phyloP scores from a whole-genome alignment of 2,797 vertebrate species.

The Hoplostethus mediterraneus region DNA sequence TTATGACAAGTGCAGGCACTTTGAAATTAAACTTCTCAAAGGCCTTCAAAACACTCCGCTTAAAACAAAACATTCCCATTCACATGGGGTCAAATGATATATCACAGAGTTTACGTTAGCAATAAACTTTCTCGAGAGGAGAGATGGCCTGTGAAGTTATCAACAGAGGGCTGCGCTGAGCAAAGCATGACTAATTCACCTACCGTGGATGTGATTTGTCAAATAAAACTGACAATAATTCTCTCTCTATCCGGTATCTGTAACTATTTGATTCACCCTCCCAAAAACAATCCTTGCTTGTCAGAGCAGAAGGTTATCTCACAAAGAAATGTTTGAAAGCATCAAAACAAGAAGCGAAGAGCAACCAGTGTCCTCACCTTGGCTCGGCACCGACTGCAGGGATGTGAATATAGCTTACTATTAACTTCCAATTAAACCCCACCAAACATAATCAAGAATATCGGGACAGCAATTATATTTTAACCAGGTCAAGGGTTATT shows the following conservation, averaged over 20 bases:
- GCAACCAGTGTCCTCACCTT: background rate
- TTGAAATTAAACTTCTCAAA: conserved; percentile 72
- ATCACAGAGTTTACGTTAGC: conserved; percentile 68
- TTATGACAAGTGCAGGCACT: conserved; percentile 79
- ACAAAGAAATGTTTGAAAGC: background rate
- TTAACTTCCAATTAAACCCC: conserved; percentile 27
- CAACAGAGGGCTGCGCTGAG: conserved; percentile 6
- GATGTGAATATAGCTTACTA: background rate
- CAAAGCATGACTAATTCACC: conserved; percentile 33
- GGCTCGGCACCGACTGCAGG: conserved; percentile 1
- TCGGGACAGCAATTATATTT: conserved; percentile 36
- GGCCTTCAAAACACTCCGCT: conserved; percentile 63
- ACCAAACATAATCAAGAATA: conserved; percentile 21
- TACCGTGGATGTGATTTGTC: conserved; percentile 44
- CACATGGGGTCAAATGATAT: conserved; percentile 72
- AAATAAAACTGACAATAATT: conserved; percentile 42
- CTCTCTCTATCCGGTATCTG: conserved; percentile 44
- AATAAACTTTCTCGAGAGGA: conserved; percentile 74
- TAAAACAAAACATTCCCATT: conserved; percentile 78
- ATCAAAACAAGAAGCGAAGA: background rate
- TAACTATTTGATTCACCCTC: conserved; percentile 19
- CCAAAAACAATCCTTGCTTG: conserved; percentile 5
- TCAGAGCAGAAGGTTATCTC: conserved; percentile 2
- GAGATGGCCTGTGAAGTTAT: conserved; percentile 34
- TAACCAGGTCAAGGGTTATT: conserved; percentile 48